Evolutionary conservation across 1,140 invertebrate species (phyloP).

Genomic region (Paracyclopina nana): DNA sequence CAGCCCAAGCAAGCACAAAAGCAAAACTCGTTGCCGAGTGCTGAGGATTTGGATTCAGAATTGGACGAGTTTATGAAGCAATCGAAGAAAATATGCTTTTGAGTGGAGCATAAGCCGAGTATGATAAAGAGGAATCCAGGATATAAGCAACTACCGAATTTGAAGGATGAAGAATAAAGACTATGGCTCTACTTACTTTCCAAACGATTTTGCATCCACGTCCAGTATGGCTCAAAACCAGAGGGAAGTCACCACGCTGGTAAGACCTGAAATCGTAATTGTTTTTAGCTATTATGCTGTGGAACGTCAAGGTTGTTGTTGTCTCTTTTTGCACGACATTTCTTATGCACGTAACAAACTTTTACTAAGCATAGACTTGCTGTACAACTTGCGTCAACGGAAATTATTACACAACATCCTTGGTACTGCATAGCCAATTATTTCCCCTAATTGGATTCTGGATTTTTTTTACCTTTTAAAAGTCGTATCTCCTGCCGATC

Average conservation of each 20-base stretch:
- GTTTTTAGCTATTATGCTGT: background rate
- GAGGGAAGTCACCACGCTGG: background rate
- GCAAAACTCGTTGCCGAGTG: background rate
- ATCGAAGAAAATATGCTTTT: background rate
- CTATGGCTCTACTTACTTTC: background rate
- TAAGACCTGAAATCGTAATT: background rate
- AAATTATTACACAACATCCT: too few relatives aligned
- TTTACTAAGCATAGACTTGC: background rate
- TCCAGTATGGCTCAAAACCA: constrained; percentile 1
- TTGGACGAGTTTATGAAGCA: background rate
- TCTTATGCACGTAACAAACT: background rate
- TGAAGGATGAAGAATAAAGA: background rate
- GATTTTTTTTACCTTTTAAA: too few relatives aligned
- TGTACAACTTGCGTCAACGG: too few relatives aligned
- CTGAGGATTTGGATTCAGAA: background rate
- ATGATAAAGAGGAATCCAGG: background rate
- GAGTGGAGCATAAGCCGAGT: too few relatives aligned
- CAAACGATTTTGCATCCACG: constrained; percentile 1
- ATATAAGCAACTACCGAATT: background rate
- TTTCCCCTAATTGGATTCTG: too few relatives aligned
- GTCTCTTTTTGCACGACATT: background rate
- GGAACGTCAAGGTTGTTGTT: background rate
- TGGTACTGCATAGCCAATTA: too few relatives aligned
- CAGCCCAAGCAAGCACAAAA: too few relatives aligned
- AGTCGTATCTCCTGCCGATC: too few relatives aligned